phyloP scores from a whole-genome alignment of 2,797 vertebrate species.

The Peromyscus aztecus region DNA sequence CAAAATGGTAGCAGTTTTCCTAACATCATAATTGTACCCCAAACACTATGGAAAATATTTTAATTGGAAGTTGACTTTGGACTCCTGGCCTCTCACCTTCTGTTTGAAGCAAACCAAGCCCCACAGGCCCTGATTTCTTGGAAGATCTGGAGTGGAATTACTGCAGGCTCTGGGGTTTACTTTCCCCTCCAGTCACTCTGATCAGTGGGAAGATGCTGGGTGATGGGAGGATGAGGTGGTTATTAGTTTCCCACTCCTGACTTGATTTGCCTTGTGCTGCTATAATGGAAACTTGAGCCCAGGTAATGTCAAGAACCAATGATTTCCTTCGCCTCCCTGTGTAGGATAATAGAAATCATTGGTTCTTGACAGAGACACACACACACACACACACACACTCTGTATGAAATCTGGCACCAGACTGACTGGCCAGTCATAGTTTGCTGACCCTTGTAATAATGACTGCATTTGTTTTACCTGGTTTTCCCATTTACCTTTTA shows the following conservation, averaged over 20 bases:
- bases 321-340: too few species aligned
- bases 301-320: background rate
- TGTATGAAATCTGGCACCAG: background rate
- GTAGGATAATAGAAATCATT: too few species aligned
- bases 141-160: background rate
- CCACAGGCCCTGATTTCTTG: background rate
- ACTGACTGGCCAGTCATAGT: background rate
- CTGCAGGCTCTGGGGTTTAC: background rate
- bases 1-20: background rate
- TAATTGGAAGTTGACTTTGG: constrained; percentile 37
- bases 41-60: background rate
- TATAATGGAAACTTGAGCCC: background rate
- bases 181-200: background rate
- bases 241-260: background rate
- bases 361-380: too few species aligned
- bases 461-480: background rate
- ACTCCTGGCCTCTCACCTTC: background rate
- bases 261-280: background rate
- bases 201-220: background rate
- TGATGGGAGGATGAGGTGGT: background rate
- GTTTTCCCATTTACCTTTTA: constrained; percentile 1
- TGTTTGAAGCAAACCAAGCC: background rate
- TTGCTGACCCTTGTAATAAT: background rate
- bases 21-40: background rate
- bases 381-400: too few species aligned